phyloP scores from a whole-genome alignment of 2,797 vertebrate species.

The Benthosema pterotum region DNA sequence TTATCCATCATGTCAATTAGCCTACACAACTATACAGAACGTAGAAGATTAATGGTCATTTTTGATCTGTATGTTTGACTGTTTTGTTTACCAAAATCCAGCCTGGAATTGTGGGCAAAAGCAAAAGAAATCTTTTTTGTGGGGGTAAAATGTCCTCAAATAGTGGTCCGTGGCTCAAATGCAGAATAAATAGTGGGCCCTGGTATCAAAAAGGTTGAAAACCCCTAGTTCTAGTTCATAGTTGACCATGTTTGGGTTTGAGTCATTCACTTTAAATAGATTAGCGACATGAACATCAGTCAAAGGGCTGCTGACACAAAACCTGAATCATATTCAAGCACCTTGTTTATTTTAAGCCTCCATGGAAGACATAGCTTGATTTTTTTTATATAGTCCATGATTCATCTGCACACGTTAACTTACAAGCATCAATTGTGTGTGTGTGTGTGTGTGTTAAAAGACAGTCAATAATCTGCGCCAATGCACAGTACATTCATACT shows the following conservation, averaged over 20 bases:
- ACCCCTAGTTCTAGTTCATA: no score
- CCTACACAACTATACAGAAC: no score
- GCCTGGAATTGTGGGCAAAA: no score
- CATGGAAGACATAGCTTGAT: slow-evolving; percentile 43
- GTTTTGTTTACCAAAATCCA: no score
- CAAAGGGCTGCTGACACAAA: not conserved
- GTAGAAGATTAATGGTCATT: no score
- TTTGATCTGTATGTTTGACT: no score
- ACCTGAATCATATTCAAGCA: slow-evolving; percentile 53
- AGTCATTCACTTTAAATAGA: not conserved
- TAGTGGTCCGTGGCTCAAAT: no score
- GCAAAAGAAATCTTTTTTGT: no score
- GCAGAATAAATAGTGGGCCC: no score
- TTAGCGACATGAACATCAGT: not conserved
- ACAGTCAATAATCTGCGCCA: slow-evolving; percentile 27
- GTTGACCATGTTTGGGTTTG: not conserved
- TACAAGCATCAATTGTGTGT: slow-evolving; percentile 23
- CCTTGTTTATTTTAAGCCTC: slow-evolving; percentile 66
- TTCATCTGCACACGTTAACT: slow-evolving; percentile 31
- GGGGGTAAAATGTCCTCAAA: no score
- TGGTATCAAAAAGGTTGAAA: no score
- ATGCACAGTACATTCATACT: slow-evolving; percentile 33
- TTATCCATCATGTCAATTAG: no score
- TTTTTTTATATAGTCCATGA: slow-evolving; percentile 29
- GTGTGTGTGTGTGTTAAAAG: slow-evolving; percentile 21